Percentiles rank a stretch among this genome's conserved stretches.
Conservation (phyloP, 1,140 invertebrate genomes). For the Battus philenor region DNA sequence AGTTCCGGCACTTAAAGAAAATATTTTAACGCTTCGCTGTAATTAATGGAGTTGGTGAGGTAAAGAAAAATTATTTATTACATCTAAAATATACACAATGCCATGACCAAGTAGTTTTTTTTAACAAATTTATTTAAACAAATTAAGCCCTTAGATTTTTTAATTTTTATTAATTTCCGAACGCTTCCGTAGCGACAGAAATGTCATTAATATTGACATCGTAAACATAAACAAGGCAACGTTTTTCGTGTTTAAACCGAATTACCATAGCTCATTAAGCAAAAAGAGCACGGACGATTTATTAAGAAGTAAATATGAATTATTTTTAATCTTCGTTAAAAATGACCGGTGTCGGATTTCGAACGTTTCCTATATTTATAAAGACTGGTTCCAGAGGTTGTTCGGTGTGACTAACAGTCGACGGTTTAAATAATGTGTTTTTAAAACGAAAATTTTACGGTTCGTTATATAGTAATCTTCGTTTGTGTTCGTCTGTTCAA, state of each 20-base stretch:
- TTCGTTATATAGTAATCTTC: background rate
- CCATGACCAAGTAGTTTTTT: too few relatives aligned
- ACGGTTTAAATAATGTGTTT: constrained; percentile 4
- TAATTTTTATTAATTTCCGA: constrained; percentile 4
- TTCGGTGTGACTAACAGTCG: background rate
- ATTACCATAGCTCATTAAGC: constrained; percentile 9
- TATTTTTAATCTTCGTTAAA: constrained; percentile 8
- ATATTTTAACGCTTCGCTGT: too few relatives aligned
- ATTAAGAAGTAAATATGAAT: constrained; percentile 4
- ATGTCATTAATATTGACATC: constrained; percentile 3
- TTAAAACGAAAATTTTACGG: constrained; percentile 5
- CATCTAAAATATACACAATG: too few relatives aligned
- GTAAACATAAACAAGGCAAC: background rate
- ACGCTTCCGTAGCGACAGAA: background rate
- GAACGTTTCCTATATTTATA: constrained; percentile 12
- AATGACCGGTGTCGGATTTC: constrained; percentile 13
- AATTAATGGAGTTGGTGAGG: too few relatives aligned
- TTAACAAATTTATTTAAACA: too few relatives aligned
- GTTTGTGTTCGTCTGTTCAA: background rate
- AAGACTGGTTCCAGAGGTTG: background rate
- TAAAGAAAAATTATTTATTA: too few relatives aligned
- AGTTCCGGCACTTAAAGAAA: too few relatives aligned
- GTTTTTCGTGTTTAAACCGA: background rate
- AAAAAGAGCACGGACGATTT: background rate
- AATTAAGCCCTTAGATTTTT: too few relatives aligned